phyloP scores from a whole-genome alignment of 2,888 invertebrate species.

The Ophion obscuratus region DNA sequence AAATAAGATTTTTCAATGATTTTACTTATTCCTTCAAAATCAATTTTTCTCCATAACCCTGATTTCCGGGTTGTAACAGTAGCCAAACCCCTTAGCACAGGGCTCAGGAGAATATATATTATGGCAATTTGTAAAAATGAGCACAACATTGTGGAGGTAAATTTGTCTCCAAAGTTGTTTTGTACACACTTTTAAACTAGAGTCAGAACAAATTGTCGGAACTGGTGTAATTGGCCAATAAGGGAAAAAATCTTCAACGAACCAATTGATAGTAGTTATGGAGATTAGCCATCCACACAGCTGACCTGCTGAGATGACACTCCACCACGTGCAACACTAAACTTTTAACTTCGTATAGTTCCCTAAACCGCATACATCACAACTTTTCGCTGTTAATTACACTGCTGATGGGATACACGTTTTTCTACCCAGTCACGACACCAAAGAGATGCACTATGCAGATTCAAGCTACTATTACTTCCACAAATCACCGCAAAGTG shows the following conservation, averaged over 20 bases:
- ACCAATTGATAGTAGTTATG: neutral
- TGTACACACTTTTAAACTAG: neutral
- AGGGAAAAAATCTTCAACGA: neutral
- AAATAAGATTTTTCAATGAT: no score
- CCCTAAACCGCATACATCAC: slow-evolving; percentile 29
- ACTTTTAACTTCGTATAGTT: slow-evolving; percentile 26
- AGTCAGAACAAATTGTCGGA: neutral
- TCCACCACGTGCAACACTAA: slow-evolving; percentile 44
- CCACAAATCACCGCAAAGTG: neutral
- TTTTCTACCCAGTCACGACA: neutral
- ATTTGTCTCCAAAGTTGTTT: no score
- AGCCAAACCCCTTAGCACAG: no score
- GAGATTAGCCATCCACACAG: neutral
- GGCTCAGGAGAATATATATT: no score
- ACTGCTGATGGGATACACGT: neutral
- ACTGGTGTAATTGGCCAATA: neutral
- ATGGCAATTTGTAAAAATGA: no score
- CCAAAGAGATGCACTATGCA: neutral
- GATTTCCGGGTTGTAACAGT: no score
- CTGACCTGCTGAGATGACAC: slow-evolving; percentile 31
- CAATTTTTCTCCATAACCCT: no score
- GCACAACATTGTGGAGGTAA: no score
- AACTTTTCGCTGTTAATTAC: slow-evolving; percentile 7
- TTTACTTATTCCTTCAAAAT: no score
- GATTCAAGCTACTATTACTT: neutral